Evolutionary conservation across 2,888 invertebrate genomes (phyloP), one percentile per base, ranked within the genome.

Genomic region (Hesperia comma): DNA sequence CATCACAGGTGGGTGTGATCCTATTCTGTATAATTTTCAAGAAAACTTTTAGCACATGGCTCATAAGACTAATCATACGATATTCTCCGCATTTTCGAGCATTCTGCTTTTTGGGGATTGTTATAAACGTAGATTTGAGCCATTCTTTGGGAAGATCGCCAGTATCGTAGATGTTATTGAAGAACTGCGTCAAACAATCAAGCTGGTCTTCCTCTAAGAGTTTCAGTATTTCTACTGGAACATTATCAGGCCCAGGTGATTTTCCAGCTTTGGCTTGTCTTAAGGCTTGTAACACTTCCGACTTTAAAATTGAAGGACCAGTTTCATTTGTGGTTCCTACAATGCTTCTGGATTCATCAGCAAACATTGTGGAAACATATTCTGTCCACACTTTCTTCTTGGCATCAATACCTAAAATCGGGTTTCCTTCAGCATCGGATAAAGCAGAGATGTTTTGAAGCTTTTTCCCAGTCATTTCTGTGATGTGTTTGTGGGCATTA

Each of bases 21-120:
- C 56, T 37, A 6, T 49, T 19, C 15, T 58, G 41, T n/a, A 41
- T 41, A 41, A 41, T 41, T 41, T 41, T 41, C n/a, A 41, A 41
- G 41, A 41, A 41, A 41, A n/a, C 12, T 41, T 41, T 41, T 41
- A 41, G 41, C 43, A 62, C 46, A 17, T 63, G 55, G 12, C 32
- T 55, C 57, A 63, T 57, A n/a, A 64, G 58, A 33, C 58, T 58
- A 40, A 64, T 53, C 41, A 46, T 57, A 14, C 51, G 49, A 26
- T 57, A 58, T 14, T 40, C 64, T 7, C 19, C 40, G 6, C 64
- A 58, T 7, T 40, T 58, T 15, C 40, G 57, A n/a, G 51, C 41
- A 60, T 71, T 49, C 41, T 40, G 41, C 41, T 12, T 41, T 41
- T 41, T 41, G 12, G 41, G n/a, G 10, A n/a, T 41, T 41, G n/a